These are phyloP conservation scores for Trissolcus japonicus DNA, from an alignment of 2,888 invertebrate genomes.

Conservation along the genomic window DNA sequence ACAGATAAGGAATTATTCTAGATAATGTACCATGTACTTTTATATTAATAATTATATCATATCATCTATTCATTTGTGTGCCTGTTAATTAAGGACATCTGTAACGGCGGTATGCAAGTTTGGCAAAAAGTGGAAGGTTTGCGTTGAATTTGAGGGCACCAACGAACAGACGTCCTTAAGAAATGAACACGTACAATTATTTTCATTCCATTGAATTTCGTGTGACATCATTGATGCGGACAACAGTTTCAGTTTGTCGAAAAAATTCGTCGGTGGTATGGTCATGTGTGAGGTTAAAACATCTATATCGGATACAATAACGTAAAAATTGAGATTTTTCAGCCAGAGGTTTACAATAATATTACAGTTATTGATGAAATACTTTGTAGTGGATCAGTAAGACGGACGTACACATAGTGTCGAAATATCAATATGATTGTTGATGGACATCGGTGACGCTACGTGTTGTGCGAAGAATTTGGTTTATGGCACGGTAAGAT, in stretches of 20 bases:
- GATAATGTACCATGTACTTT: conserved; percentile 38
- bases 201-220: conserved; percentile 48
- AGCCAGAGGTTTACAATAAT: conserved; percentile 3
- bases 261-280: conserved; percentile 4
- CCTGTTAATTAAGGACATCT: conserved; percentile 51
- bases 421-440: conserved; percentile 53
- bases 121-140: conserved; percentile 36
- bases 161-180: conserved; percentile 41
- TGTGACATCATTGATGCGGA: conserved; percentile 32
- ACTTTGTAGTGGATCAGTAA: conserved; percentile 24
- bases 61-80: conserved; percentile 39
- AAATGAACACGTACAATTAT: conserved; percentile 49
- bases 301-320: neutral
- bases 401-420: conserved; percentile 42
- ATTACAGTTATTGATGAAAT: conserved; percentile 51
- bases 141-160: neutral
- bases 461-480: conserved; percentile 37
- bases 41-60: conserved; percentile 20
- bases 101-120: conserved; percentile 20
- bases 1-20: conserved; percentile 49
- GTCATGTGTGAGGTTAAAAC: neutral
- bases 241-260: conserved; percentile 4
- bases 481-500: conserved; percentile 75
- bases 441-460: conserved; percentile 65
- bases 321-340: neutral